Conservation (phyloP, 2,797 vertebrate species). For the Enteromius argenteus region DNA sequence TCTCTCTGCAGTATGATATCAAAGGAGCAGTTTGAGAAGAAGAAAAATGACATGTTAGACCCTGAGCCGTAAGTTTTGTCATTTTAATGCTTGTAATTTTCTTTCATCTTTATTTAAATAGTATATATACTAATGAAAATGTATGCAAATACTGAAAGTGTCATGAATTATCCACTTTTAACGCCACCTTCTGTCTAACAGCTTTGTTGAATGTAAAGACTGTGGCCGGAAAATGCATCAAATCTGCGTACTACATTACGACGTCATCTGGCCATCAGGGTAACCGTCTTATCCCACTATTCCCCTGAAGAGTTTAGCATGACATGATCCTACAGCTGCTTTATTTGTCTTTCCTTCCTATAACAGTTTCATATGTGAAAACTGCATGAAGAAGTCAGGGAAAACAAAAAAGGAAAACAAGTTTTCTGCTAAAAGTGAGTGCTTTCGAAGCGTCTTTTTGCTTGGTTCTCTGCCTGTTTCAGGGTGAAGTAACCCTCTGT, state of each 20-base stretch:
- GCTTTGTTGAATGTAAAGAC: slow-evolving; percentile 99
- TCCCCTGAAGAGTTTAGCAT: slow-evolving; percentile 1
- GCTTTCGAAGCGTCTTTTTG: not conserved
- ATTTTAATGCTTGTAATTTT: not conserved
- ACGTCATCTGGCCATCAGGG: slow-evolving; percentile 97
- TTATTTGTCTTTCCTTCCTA: not conserved
- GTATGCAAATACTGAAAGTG: not conserved
- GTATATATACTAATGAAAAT: not conserved
- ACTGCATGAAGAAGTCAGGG: slow-evolving; percentile 94
- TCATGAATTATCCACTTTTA: slow-evolving; percentile 1
- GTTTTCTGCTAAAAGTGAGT: slow-evolving; percentile 96
- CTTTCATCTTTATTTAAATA: not conserved
- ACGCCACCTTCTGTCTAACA: slow-evolving; percentile 61
- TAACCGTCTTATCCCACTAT: slow-evolving; percentile 71
- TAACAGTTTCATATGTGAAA: slow-evolving; percentile 94
- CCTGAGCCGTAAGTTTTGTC: slow-evolving; percentile 91
- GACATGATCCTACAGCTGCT: not conserved
- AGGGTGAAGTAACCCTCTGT: not conserved
- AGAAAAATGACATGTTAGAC: slow-evolving; percentile 96
- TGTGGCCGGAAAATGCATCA: slow-evolving; percentile 99
- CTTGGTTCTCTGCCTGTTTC: not conserved
- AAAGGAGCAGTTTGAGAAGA: slow-evolving; percentile 98
- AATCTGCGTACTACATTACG: slow-evolving; percentile 96
- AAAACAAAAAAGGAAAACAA: slow-evolving; percentile 97
- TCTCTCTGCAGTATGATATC: slow-evolving; percentile 88